These are phyloP conservation scores for Alauda arvensis DNA, from an alignment of 2,797 vertebrate species.

Conservation along the genomic window DNA sequence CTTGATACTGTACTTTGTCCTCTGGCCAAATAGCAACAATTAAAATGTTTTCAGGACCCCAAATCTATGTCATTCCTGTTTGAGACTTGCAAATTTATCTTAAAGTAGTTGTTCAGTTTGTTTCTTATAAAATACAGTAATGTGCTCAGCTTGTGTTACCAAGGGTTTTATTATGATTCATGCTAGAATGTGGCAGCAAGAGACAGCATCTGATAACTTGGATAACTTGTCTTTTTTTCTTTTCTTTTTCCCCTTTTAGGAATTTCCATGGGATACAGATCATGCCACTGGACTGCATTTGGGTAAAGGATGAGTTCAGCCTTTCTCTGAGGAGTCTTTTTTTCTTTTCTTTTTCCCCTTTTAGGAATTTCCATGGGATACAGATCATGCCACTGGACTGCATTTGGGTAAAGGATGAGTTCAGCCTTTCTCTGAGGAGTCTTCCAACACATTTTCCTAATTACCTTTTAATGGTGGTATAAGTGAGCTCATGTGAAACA, in stretches of 20 bases:
- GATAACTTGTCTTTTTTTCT: neutral
- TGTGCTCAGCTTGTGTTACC: neutral
- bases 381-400: slow-evolving; percentile 32
- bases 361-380: slow-evolving; percentile 42
- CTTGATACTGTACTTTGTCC: neutral
- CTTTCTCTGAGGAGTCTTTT: neutral
- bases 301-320: slow-evolving; percentile 20
- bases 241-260: slow-evolving; percentile 31
- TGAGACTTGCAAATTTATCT: neutral
- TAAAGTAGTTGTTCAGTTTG: neutral
- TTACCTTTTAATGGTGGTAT: slow-evolving; percentile 31
- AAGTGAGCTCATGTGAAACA: neutral
- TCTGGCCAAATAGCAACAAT: neutral
- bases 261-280: slow-evolving; percentile 16
- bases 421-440: neutral
- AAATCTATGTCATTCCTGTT: neutral
- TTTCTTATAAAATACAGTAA: neutral
- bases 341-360: neutral
- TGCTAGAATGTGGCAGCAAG: neutral
- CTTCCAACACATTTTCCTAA: slow-evolving; percentile 5
- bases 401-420: slow-evolving; percentile 20
- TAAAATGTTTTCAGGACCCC: neutral
- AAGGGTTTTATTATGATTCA: neutral
- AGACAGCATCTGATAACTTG: neutral
- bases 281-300: slow-evolving; percentile 22